These are phyloP conservation scores for Pachycephus smyrnensis DNA, from an alignment of 2,888 invertebrate genomes.

Conservation along the genomic window DNA sequence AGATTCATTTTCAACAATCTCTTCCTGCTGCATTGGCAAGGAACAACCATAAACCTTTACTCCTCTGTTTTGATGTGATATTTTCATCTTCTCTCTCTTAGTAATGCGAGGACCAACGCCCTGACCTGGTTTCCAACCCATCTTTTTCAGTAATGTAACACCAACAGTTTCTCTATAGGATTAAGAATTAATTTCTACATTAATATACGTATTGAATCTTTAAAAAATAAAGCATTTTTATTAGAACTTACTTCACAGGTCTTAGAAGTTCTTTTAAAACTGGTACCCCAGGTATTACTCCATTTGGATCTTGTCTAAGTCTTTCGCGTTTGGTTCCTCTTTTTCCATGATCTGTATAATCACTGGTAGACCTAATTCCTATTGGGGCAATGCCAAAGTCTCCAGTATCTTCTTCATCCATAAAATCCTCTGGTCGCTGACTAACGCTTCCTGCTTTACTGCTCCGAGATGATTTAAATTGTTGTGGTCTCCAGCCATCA, in stretches of 20 bases:
- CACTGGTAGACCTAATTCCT: conserved; percentile 81
- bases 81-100: conserved; percentile 61
- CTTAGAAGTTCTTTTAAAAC: conserved; percentile 70
- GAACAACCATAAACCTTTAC: conserved; percentile 70
- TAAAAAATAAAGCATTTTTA: neutral
- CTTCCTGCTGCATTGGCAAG: conserved; percentile 53
- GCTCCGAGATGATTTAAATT: conserved; percentile 88
- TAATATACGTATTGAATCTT: conserved; percentile 6
- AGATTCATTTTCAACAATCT: conserved; percentile 47
- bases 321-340: conserved; percentile 60
- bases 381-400: conserved; percentile 96
- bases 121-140: conserved; percentile 95
- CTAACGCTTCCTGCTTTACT: conserved; percentile 72
- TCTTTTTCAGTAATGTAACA: conserved; percentile 83
- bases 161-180: conserved; percentile 85
- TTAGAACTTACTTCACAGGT: conserved; percentile 68
- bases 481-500: conserved; percentile 94
- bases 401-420: conserved; percentile 97
- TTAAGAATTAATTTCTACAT: conserved; percentile 15
- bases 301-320: conserved; percentile 49
- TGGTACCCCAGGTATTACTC: conserved; percentile 69
- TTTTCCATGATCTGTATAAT: conserved; percentile 73
- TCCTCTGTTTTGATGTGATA: conserved; percentile 49
- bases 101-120: conserved; percentile 79
- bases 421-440: conserved; percentile 91